Percentiles rank a stretch among this genome's conserved stretches.
phyloP scores from a whole-genome alignment of 2,797 vertebrate genomes.

The Muscicapa comitata region DNA sequence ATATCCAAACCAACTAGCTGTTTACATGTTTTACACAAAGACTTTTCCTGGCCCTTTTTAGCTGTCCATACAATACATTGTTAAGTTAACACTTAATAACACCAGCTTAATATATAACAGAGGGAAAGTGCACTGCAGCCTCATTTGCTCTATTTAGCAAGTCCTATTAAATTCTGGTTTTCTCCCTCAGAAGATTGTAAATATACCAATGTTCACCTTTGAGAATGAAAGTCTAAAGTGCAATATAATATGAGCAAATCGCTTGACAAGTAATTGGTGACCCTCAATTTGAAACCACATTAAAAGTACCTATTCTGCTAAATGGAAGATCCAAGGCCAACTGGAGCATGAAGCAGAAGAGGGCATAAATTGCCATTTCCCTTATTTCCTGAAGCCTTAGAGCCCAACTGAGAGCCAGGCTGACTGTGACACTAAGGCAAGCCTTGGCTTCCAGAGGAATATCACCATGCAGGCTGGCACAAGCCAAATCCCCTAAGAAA shows the following conservation, averaged over 20 bases:
- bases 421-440: not conserved
- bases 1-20: not conserved
- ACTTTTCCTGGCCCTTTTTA: constrained; percentile 27
- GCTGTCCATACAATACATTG: constrained; percentile 51
- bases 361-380: not conserved
- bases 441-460: not conserved
- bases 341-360: not conserved
- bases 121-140: constrained; percentile 12
- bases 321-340: not conserved
- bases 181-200: constrained; percentile 35
- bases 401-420: not conserved
- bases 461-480: accelerated
- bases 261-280: not conserved
- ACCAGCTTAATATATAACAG: constrained; percentile 78
- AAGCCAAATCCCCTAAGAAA: not conserved
- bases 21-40: constrained; percentile 52
- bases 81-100: constrained; percentile 79
- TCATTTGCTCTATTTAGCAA: constrained; percentile 64
- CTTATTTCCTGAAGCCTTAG: not conserved
- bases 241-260: not conserved
- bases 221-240: constrained; percentile 24
- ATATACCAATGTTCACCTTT: constrained; percentile 22
- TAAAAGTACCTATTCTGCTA: not conserved
- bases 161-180: constrained; percentile 62
- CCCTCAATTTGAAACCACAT: not conserved